Evolutionary conservation across 1,140 invertebrate species (phyloP).

Genomic region (Procambarus clarkii): DNA sequence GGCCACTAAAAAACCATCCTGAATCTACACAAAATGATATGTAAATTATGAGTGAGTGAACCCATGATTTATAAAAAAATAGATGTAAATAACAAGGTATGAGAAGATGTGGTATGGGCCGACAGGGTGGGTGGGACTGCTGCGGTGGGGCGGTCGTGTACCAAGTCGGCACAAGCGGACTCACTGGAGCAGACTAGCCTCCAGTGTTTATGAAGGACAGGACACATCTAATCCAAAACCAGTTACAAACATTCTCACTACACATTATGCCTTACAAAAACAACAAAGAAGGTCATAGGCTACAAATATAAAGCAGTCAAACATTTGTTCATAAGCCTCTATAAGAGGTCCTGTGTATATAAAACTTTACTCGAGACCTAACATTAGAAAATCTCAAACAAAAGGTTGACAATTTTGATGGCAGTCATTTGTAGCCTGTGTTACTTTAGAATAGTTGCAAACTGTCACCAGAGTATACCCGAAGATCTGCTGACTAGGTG

Average conservation of each 20-base stretch:
- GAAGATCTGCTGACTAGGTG: conserved; percentile 65
- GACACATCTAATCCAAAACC: conserved; percentile 66
- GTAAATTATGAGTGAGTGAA: conserved; percentile 21
- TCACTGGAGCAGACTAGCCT: conserved; percentile 68
- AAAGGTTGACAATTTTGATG: conserved; percentile 66
- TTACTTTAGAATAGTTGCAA: conserved; percentile 63
- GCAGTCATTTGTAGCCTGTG: conserved; percentile 70
- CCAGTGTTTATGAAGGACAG: conserved; percentile 62
- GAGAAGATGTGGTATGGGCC: conserved; percentile 14
- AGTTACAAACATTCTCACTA: conserved; percentile 67
- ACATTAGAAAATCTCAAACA: conserved; percentile 63
- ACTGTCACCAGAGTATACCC: conserved; percentile 68
- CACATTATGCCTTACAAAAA: conserved; percentile 68
- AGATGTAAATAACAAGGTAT: neutral
- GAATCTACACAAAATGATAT: neutral
- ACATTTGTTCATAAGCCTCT: conserved; percentile 64
- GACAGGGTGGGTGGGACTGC: conserved; percentile 29
- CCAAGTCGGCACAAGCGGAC: conserved; percentile 65
- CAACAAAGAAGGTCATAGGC: conserved; percentile 60
- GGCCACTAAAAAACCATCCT: conserved; percentile 6
- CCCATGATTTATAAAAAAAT: neutral
- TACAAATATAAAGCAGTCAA: conserved; percentile 68
- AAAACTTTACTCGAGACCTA: conserved; percentile 60
- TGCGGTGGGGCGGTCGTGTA: conserved; percentile 57
- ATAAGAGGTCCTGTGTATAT: conserved; percentile 49